Percentiles rank a stretch among this genome's conserved stretches.
Conservation (phyloP, 2,113 vertebrate species). For the Psittacula cyanocephala region DNA sequence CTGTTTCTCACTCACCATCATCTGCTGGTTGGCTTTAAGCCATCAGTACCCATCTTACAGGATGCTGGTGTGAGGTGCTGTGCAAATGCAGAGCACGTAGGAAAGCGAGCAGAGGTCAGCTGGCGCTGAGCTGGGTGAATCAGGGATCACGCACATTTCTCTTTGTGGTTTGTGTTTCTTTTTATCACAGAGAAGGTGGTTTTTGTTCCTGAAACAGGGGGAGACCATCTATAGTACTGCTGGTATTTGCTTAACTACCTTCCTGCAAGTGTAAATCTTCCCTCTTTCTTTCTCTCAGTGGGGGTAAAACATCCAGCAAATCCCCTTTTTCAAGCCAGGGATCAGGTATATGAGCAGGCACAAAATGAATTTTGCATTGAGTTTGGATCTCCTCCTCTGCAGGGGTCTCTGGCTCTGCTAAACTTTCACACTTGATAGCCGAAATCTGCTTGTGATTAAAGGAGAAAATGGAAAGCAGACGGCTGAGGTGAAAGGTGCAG, state of each 20-base stretch:
- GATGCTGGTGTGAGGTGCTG: neutral
- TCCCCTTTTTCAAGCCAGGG: slow-evolving; percentile 2
- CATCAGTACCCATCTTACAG: neutral
- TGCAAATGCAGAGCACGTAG: neutral
- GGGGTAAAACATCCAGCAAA: slow-evolving; percentile 8
- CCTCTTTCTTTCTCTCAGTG: neutral
- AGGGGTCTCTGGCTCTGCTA: slow-evolving; percentile 18
- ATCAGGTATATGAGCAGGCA: slow-evolving; percentile 21
- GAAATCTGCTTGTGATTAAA: slow-evolving; percentile 38
- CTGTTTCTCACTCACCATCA: neutral
- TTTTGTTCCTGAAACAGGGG: neutral
- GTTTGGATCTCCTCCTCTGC: neutral
- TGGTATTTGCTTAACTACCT: slow-evolving; percentile 14
- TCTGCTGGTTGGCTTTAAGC: neutral
- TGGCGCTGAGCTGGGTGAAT: neutral
- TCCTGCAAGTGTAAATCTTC: neutral
- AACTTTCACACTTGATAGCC: slow-evolving; percentile 14
- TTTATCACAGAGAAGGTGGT: neutral
- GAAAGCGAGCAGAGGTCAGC: neutral
- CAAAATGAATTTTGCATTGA: slow-evolving; percentile 5
- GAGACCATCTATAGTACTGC: neutral
- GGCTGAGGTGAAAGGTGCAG: slow-evolving; percentile 41
- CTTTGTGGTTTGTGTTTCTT: neutral
- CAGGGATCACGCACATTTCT: neutral
- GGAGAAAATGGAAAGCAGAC: slow-evolving; percentile 48